Conservation (phyloP, 2,113 vertebrate genomes). For the Corvus hawaiiensis region DNA sequence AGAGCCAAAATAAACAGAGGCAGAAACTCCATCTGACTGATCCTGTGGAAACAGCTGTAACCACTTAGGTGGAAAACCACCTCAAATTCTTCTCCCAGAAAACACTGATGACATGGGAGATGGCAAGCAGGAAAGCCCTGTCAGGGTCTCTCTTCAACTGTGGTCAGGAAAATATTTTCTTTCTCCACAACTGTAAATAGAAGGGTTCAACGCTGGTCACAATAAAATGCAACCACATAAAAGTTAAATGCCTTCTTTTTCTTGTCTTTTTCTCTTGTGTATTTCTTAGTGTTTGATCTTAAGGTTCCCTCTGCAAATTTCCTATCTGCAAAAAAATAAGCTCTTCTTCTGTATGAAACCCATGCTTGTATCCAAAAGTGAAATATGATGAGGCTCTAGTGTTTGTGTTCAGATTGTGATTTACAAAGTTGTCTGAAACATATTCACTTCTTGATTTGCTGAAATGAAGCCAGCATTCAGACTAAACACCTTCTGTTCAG, state of each 20-base stretch:
- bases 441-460: slow-evolving; percentile 15
- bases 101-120: slow-evolving; percentile 80
- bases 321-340: neutral
- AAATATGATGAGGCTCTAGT: neutral
- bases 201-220: slow-evolving; percentile 40
- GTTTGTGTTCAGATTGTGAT: neutral
- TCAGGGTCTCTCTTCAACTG: slow-evolving; percentile 75
- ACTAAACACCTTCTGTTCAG: slow-evolving; percentile 40
- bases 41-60: slow-evolving; percentile 92
- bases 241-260: neutral
- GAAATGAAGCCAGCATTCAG: neutral
- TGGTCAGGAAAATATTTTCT: slow-evolving; percentile 75
- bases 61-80: slow-evolving; percentile 86
- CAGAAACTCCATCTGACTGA: slow-evolving; percentile 85
- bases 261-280: neutral
- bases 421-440: neutral
- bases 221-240: slow-evolving; percentile 35
- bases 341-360: neutral
- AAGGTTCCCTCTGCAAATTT: neutral
- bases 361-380: neutral
- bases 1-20: slow-evolving; percentile 86
- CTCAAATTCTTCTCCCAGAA: slow-evolving; percentile 82
- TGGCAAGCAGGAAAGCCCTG: slow-evolving; percentile 73
- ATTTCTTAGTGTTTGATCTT: neutral
- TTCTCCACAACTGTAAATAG: slow-evolving; percentile 75